Evolutionary conservation across 1,140 invertebrate genomes (phyloP).

Genomic region (Aphaenogaster rudis): DNA sequence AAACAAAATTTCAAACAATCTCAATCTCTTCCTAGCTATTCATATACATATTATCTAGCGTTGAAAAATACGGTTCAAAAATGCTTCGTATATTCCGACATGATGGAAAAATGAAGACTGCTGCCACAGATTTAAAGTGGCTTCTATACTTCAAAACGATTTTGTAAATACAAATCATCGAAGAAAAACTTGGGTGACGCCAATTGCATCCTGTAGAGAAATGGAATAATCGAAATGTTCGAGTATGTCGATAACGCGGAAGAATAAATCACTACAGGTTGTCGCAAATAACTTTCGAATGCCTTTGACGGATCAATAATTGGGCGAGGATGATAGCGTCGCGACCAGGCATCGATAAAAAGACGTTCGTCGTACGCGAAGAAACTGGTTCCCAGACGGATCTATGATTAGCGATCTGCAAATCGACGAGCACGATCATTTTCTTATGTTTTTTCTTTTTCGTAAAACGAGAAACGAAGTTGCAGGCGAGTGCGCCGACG

Average conservation of each 20-base stretch:
- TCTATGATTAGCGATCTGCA: constrained; percentile 32
- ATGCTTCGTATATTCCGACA: background rate
- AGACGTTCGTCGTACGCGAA: constrained; percentile 13
- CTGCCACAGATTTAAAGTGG: background rate
- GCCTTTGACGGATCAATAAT: constrained; percentile 65
- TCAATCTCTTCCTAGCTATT: background rate
- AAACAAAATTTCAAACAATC: background rate
- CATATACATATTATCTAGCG: background rate
- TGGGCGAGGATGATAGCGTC: constrained; percentile 26
- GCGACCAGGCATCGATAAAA: constrained; percentile 36
- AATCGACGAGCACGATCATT: constrained; percentile 41
- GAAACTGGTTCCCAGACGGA: constrained; percentile 66
- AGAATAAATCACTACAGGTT: constrained; percentile 33
- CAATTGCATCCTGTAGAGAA: constrained; percentile 5
- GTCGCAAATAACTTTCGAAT: constrained; percentile 4
- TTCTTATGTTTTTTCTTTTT: constrained; percentile 51
- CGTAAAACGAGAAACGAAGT: constrained; percentile 53
- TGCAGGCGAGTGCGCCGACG: background rate
- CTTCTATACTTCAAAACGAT: background rate
- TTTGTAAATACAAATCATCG: background rate
- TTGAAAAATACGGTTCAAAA: background rate
- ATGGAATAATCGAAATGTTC: constrained; percentile 6
- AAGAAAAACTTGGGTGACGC: background rate
- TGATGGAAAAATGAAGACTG: background rate
- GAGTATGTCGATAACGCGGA: background rate